Conservation (phyloP, 2,113 vertebrate genomes). For the Drymodes brunneopygia region DNA sequence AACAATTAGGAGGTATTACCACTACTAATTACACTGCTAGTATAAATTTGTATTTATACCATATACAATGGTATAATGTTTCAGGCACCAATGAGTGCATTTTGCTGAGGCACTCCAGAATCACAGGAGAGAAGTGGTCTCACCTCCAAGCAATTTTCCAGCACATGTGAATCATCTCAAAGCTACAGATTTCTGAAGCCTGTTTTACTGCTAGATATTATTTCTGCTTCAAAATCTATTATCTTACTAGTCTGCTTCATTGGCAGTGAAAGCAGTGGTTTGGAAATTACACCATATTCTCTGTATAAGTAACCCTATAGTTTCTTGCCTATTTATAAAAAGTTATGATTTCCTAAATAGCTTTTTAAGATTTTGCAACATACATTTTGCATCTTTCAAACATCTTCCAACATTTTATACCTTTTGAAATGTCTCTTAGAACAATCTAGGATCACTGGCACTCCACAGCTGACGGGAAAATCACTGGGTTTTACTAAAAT, state of each 20-base stretch:
- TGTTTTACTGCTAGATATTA: background rate
- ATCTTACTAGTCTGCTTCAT: background rate
- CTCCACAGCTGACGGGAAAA: background rate
- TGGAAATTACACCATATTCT: background rate
- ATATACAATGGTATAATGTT: background rate
- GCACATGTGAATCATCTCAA: background rate
- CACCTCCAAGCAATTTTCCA: background rate
- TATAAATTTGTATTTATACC: too few species aligned
- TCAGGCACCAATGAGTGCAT: background rate
- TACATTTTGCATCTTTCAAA: background rate
- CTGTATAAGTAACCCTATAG: background rate
- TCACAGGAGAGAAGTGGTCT: background rate
- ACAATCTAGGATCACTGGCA: background rate
- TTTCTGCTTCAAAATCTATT: background rate
- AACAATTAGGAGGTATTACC: background rate
- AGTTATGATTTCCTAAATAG: background rate
- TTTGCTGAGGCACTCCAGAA: background rate
- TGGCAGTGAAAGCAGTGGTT: background rate
- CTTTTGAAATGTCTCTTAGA: background rate
- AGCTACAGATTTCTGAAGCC: background rate
- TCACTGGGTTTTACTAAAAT: slow-evolving; percentile 3
- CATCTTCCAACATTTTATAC: background rate
- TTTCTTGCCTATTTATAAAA: background rate
- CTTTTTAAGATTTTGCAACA: background rate
- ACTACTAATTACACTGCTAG: background rate